Evolutionary conservation across 2,113 vertebrate species (phyloP), one percentile per base, ranked within the genome.

Genomic region (Paracanthobrama guichenoti): DNA sequence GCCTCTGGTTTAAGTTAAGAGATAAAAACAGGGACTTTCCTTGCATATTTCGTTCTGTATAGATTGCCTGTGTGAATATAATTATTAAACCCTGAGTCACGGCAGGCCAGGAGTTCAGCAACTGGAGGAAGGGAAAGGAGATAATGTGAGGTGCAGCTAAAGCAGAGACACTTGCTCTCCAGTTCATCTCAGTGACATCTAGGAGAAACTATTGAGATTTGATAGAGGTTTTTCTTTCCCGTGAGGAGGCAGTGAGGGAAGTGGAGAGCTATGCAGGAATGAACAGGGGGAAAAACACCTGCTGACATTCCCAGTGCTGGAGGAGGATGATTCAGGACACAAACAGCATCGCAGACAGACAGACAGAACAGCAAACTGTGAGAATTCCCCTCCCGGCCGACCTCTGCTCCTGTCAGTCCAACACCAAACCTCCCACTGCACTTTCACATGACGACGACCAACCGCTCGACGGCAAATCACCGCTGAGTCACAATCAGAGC

Each of bases 351-450:
- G 46, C 59, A 53, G 46, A 16, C 48, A 50, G 57, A 60, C 82
- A 82, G 88, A 86, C 86, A 84, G 73, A 74, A 78, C 84, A 85
- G 84, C 82, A 83, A 84, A 82, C 86, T 89, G 86, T 87, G 88
- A 87, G 88, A 87, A 86, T 71, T 83, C 84, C 86, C 86, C 88
- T 84, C 81, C 57, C 78, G 53, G 26, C 22, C 84, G 59, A 76
- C 55, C 79, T 79, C 88, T 84, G 76, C 81, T 84, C 76, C 82
- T 88, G 76, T 83, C 83, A 72, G 74, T 88, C 59, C 79, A 79
- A 53, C 39, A 50, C 24, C 53, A 55, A 20, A 22, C 18, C 53
- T 55, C 53, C 46, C 77, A 69, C 66, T 69, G 66, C 66, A 39
- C 66, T 69, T 42, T 69, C 66, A 42, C 66, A 42, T 12, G 31